A percentile compares a stretch with the other conserved stretches of the same genome.
phyloP scores from a whole-genome alignment of 2,888 invertebrate genomes.

The Altica lythri region DNA sequence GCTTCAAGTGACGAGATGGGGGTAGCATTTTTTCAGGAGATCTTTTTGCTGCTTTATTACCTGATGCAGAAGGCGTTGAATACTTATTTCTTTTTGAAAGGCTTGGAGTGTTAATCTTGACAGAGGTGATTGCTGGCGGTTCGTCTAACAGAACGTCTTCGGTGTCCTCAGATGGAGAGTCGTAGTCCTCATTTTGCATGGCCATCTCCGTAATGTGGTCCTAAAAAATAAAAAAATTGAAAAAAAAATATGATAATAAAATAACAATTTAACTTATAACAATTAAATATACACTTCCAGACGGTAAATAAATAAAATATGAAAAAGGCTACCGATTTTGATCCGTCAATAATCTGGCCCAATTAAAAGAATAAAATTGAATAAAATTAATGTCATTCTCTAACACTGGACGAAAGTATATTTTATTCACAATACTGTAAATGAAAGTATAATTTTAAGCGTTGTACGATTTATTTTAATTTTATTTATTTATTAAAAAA shows the following conservation, averaged over 20 bases:
- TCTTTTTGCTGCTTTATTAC: slow-evolving; percentile 15
- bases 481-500: no score
- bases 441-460: no score
- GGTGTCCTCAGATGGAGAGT: slow-evolving; percentile 7
- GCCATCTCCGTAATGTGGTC: slow-evolving; percentile 13
- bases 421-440: no score
- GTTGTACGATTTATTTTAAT: no score
- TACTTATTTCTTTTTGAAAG: slow-evolving; percentile 13
- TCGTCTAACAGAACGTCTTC: slow-evolving; percentile 10
- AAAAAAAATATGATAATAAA: neutral
- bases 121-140: slow-evolving; percentile 2
- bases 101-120: slow-evolving; percentile 14
- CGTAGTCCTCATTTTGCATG: slow-evolving; percentile 13
- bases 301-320: no score
- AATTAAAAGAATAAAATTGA: no score
- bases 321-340: no score
- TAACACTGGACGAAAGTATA: no score
- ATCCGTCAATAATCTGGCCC: no score
- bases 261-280: slow-evolving; percentile 8
- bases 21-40: slow-evolving; percentile 15
- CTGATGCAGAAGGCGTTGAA: slow-evolving; percentile 9
- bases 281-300: no score
- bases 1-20: slow-evolving; percentile 12
- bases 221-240: slow-evolving; percentile 5
- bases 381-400: no score